Evolutionary conservation across 2,888 invertebrate genomes (phyloP).

Genomic region (Steinernema scapterisci): DNA sequence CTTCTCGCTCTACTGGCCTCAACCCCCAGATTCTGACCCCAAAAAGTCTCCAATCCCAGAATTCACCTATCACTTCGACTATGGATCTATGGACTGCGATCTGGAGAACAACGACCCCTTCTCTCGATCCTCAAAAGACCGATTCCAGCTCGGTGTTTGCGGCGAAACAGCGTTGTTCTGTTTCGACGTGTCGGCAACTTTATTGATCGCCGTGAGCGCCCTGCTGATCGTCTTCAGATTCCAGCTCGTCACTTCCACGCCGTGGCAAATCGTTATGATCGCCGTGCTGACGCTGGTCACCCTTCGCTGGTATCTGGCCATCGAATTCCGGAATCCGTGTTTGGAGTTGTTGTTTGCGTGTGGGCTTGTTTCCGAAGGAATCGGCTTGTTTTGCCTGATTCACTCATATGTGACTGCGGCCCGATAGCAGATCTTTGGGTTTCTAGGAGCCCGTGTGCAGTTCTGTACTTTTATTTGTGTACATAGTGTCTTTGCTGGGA

Average conservation of each 20-base stretch:
- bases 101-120: not conserved
- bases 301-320: constrained; percentile 14
- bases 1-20: constrained; percentile 1
- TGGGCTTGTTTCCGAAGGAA: constrained; percentile 16
- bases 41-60: not conserved
- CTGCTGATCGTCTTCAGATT: not conserved
- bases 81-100: not conserved
- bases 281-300: constrained; percentile 9
- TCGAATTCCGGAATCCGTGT: not conserved
- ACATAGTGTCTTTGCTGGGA: not conserved
- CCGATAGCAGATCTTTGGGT: no score
- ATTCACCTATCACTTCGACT: constrained; percentile 19
- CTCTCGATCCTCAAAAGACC: not conserved
- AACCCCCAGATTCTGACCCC: not conserved
- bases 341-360: constrained; percentile 6
- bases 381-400: constrained; percentile 20
- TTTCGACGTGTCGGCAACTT: constrained; percentile 10
- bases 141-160: not conserved
- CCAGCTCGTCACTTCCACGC: not conserved
- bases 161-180: not conserved
- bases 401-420: not conserved
- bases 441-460: not conserved
- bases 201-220: not conserved
- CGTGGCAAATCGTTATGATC: constrained; percentile 9
- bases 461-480: constrained; percentile 14